A percentile compares a stretch with the other conserved stretches of the same genome.
phyloP scores from a whole-genome alignment of 2,113 vertebrate species.

The Gadus chalcogrammus region DNA sequence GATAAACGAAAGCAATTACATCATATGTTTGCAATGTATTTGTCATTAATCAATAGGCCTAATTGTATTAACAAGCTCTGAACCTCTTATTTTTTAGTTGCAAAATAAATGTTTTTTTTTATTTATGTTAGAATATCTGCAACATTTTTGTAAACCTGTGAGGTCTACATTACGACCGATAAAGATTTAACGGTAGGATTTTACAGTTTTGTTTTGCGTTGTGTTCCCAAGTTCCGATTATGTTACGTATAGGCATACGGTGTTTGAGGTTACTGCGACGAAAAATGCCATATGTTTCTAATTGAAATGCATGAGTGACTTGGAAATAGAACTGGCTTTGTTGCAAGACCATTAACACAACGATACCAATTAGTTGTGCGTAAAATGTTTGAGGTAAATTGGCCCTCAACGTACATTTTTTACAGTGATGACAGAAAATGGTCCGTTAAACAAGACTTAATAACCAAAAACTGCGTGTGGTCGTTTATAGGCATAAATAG shows the following conservation, averaged over 20 bases:
- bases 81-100: no score
- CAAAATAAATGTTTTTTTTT: no score
- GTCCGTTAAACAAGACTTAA: neutral
- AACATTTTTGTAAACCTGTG: no score
- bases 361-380: neutral
- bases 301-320: neutral
- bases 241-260: no score
- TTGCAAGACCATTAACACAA: slow-evolving; percentile 5
- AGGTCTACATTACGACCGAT: no score
- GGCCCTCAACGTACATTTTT: neutral
- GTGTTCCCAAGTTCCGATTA: neutral
- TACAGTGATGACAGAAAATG: neutral
- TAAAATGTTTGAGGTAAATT: neutral
- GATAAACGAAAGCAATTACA: no score
- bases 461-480: neutral
- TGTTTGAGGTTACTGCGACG: neutral
- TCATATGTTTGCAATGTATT: no score
- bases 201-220: neutral
- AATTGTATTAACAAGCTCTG: no score
- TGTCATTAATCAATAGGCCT: no score
- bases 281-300: neutral
- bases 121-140: no score
- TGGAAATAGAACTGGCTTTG: neutral
- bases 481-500: no score
- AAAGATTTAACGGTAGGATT: no score